Base-by-base conservation (phyloP, 2,888 invertebrate species). In the Lutraria lutraria region DNA sequence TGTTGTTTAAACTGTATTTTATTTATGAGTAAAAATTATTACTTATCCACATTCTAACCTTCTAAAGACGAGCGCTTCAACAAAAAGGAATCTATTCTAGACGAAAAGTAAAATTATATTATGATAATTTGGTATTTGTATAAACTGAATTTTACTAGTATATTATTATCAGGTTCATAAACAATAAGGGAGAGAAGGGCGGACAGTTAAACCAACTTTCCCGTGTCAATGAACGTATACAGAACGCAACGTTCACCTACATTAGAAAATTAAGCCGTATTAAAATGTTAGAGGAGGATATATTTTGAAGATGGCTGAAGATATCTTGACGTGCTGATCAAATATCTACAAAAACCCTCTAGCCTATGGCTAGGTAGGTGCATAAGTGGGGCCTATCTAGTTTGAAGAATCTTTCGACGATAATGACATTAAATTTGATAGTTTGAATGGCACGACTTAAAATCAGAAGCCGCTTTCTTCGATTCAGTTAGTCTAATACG, bases 281-380 rank as follows among this genome's bases (percentile, higher is more conserved):
- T 89, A 76, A 83, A 86, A 87, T 80, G 63, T 81, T 53, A 81
- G 79, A 87, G 52, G 86, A 72, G 85, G 87, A 82, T 89, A 84
- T 87, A 84, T 85, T 68, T 81, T 87, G 68, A 89, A 84, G 34
- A 52, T 21, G 16, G 29, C 76, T 88, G 79, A 85, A 85, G 87
- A 82, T 76, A 72, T 85, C 87, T 87, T 89, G 87, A 89, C 82
- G 21, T 52, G 16, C 52, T 60, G 89, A 87, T 89, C 89, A 83
- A 87, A 83, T 82, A 72, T 81, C 21, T 85, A 52, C 21, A 87
- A 87, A 81, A 87, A 72, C 68, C 68, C 52, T 68, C n/a, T 79
- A 63, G 19, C 82, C 87, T 60, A 34, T 80, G 29, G 79, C 25
- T 85, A 79, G 82, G 76, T 82, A 43, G 87, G 72, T 19, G 54